These are phyloP conservation scores for Cybosia mesomella DNA, from an alignment of 2,888 invertebrate genomes.

Conservation along the genomic window DNA sequence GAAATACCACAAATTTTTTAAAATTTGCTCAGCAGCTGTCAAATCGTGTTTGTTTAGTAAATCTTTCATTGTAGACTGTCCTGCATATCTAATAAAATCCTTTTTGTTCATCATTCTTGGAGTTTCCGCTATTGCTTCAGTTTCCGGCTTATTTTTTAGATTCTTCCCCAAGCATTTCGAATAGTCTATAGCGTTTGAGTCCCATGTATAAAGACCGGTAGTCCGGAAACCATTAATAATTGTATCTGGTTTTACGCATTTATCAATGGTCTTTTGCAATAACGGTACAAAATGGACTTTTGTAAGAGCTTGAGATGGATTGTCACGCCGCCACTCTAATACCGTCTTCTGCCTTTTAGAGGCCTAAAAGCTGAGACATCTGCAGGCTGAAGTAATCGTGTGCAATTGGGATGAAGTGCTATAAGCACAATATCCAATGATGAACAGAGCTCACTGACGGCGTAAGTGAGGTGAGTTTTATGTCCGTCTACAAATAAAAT, in stretches of 20 bases:
- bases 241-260: neutral
- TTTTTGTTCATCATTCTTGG: slow-evolving; percentile 5
- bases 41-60: slow-evolving; percentile 17
- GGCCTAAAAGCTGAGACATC: slow-evolving; percentile 32
- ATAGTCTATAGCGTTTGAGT: neutral
- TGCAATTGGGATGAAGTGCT: slow-evolving; percentile 31
- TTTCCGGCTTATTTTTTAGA: slow-evolving; percentile 1
- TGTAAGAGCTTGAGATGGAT: slow-evolving; percentile 29
- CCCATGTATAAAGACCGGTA: slow-evolving; percentile 28
- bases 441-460: slow-evolving; percentile 21
- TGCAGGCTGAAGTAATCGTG: slow-evolving; percentile 31
- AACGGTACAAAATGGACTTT: slow-evolving; percentile 14
- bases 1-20: slow-evolving; percentile 19
- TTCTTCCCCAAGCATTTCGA: neutral
- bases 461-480: slow-evolving; percentile 31
- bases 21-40: slow-evolving; percentile 20
- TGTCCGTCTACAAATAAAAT: slow-evolving; percentile 29
- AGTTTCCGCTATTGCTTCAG: too few species aligned
- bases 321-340: slow-evolving; percentile 28
- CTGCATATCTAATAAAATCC: slow-evolving; percentile 12
- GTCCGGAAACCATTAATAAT: slow-evolving; percentile 25
- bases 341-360: slow-evolving; percentile 30
- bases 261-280: slow-evolving; percentile 1
- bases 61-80: slow-evolving; percentile 14
- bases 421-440: slow-evolving; percentile 31